Conservation (phyloP, 1,140 invertebrate genomes). For the Diploscapter pachys region DNA sequence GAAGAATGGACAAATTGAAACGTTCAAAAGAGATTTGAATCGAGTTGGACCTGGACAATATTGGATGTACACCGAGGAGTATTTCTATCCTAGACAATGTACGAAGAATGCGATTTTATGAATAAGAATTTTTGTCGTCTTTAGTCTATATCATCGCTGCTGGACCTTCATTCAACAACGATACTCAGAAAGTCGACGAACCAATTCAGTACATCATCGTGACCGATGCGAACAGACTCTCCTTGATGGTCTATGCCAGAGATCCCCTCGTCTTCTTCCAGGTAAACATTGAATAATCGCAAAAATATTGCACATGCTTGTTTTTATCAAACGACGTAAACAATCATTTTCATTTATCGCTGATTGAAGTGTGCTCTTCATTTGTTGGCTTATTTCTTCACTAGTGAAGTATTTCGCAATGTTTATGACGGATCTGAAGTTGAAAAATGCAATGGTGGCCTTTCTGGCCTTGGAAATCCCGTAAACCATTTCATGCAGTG, state of each 20-base stretch:
- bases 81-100: slow-evolving; percentile 59
- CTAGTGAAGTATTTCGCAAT: no score
- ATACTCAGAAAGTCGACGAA: slow-evolving; percentile 42
- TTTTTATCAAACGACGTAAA: no score
- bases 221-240: slow-evolving; percentile 55
- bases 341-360: no score
- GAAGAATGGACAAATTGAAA: slow-evolving; percentile 57
- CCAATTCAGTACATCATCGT: slow-evolving; percentile 54
- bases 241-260: slow-evolving; percentile 52
- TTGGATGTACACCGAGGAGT: slow-evolving; percentile 59
- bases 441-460: no score
- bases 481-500: no score
- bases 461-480: no score
- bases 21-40: slow-evolving; percentile 58
- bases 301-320: no score
- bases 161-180: slow-evolving; percentile 52
- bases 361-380: no score
- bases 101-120: slow-evolving; percentile 6
- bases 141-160: slow-evolving; percentile 58
- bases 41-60: slow-evolving; percentile 58
- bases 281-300: slow-evolving; percentile 32
- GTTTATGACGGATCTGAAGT: no score
- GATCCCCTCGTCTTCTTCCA: slow-evolving; percentile 57
- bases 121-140: slow-evolving; percentile 17
- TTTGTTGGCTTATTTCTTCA: no score